phyloP scores from a whole-genome alignment of 2,888 invertebrate genomes.

The Ellobium chinense region DNA sequence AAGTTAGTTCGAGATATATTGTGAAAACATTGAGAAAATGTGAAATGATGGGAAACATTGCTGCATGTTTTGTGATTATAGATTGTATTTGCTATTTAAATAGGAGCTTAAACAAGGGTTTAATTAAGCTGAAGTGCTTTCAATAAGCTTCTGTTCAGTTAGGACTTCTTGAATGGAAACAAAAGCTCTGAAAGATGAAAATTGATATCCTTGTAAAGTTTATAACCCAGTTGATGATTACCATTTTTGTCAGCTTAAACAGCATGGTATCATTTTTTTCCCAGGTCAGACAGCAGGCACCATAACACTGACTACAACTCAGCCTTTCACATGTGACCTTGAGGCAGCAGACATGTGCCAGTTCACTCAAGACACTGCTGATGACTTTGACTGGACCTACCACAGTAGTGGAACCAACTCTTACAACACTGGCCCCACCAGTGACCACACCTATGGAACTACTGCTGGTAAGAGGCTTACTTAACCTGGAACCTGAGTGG shows the following conservation, averaged over 20 bases:
- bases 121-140: too few species aligned
- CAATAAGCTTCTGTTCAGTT: too few species aligned
- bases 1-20: constrained; percentile 17
- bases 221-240: too few species aligned
- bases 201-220: too few species aligned
- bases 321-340: constrained; percentile 63
- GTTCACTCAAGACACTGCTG: constrained; percentile 64
- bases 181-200: too few species aligned
- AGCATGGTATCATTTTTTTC: too few species aligned
- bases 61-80: background rate
- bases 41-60: too few species aligned
- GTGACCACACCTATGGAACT: constrained; percentile 70
- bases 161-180: too few species aligned
- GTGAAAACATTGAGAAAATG: too few species aligned
- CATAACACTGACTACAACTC: constrained; percentile 1
- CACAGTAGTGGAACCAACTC: constrained; percentile 56
- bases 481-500: background rate
- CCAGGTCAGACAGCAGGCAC: background rate
- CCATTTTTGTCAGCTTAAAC: too few species aligned
- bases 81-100: background rate
- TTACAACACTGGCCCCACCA: constrained; percentile 63
- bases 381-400: constrained; percentile 68
- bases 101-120: too few species aligned
- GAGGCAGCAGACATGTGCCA: constrained; percentile 76
- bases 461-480: constrained; percentile 56